Evolutionary conservation across 2,113 vertebrate species (phyloP).

Genomic region (Erythrocebus patas): DNA sequence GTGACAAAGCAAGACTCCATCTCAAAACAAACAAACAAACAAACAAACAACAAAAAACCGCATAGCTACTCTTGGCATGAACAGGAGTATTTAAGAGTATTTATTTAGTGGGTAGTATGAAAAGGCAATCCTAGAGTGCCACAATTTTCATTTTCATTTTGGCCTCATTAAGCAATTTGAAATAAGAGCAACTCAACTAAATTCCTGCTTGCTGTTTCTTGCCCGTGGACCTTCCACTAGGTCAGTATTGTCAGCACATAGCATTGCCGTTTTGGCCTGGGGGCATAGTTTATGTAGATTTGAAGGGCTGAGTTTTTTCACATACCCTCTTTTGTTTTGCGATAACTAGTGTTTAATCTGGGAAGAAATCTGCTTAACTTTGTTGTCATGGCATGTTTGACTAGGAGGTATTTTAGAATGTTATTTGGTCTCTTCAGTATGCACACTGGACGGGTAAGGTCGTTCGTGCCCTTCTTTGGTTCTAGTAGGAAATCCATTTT

Average conservation of each 20-base stretch:
- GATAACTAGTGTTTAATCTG: background rate
- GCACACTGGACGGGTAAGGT: background rate
- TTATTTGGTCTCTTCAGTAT: background rate
- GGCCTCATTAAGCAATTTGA: background rate
- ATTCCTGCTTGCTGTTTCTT: background rate
- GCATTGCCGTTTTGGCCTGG: background rate
- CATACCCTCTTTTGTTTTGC: background rate
- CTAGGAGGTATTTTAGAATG: background rate
- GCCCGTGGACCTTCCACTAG: background rate
- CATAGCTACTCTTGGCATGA: background rate
- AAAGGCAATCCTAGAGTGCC: background rate
- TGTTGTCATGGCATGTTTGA: background rate
- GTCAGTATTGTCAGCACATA: background rate
- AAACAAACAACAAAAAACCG: too few relatives aligned
- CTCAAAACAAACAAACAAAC: too few relatives aligned
- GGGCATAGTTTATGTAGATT: background rate
- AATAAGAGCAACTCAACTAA: background rate
- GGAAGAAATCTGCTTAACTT: background rate
- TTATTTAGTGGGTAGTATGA: slow-evolving; percentile 17
- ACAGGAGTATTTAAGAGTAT: background rate
- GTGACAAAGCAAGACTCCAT: too few relatives aligned
- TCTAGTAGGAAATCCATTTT: background rate
- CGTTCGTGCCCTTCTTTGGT: background rate
- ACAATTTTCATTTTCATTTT: slow-evolving; percentile 50
- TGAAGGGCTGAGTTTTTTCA: background rate